Base-by-base conservation (phyloP, 2,888 invertebrate species). In the Trypoxylon attenuatum region DNA sequence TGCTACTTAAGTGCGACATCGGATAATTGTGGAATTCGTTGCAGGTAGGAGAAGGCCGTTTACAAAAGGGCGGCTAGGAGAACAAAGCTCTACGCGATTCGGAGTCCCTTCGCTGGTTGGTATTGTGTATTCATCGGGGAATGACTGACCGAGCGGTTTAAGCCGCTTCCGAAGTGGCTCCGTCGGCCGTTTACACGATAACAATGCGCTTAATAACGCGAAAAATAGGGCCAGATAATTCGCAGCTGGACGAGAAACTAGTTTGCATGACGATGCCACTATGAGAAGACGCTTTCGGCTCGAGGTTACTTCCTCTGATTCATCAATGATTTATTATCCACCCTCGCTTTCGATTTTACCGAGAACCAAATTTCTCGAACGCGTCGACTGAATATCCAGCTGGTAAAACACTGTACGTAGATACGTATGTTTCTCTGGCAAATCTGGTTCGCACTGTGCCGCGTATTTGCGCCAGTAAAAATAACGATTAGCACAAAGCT, bases 401-500 rank as follows among this genome's bases (percentile, higher is more conserved):
- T n/a, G n/a, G n/a, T n/a, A n/a, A n/a, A n/a, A n/a, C n/a, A n/a
- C n/a, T n/a, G n/a, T n/a, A 22, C 23, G 22, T 23, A n/a, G 2
- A 15, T 5, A 10, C 15, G 27, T 2, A 18, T 46, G 8, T 46
- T 25, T 6, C 8, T 18, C 27, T 10, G 2, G 15, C 10, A 21
- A 59, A n/a, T n/a, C n/a, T n/a, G n/a, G n/a, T n/a, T n/a, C n/a
- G n/a, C n/a, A n/a, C n/a, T n/a, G n/a, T n/a, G n/a, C n/a, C n/a
- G n/a, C n/a, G n/a, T n/a, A n/a, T n/a, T n/a, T n/a, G n/a, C n/a
- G n/a, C n/a, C 29, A 41, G 57, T 53, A 58, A 69, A 65, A 65
- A 57, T 57, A 55, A 61, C 60, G 60, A 71, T 71, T 55, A 60
- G 33, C 45, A 60, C 21, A 70, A 25, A 45, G 33, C 46, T 16